These are phyloP conservation scores for Microhierax caerulescens DNA, from an alignment of 2,797 vertebrate species.

Conservation along the genomic window DNA sequence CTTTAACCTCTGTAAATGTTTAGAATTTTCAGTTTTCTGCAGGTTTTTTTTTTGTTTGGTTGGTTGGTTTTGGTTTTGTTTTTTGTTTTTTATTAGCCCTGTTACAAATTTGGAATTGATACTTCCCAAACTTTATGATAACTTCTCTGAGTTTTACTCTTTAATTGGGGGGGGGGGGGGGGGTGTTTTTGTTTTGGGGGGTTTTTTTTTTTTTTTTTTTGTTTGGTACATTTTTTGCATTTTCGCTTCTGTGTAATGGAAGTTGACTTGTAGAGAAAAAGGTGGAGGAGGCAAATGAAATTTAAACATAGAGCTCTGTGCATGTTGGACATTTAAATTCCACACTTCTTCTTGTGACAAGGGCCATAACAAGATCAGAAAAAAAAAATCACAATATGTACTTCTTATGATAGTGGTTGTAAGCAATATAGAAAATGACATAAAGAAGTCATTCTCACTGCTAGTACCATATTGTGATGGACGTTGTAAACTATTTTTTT, in stretches of 20 bases:
- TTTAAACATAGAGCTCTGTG: background rate
- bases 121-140: background rate
- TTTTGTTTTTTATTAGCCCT: background rate
- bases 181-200: background rate
- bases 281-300: background rate
- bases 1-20: background rate
- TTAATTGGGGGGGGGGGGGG: background rate
- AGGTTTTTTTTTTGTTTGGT: too few species aligned
- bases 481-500: background rate
- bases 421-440: background rate
- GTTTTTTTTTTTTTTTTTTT: background rate
- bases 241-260: background rate
- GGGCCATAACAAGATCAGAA: background rate
- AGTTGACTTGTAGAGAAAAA: background rate
- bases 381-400: background rate
- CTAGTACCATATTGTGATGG: background rate
- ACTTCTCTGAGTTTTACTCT: background rate
- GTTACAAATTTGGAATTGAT: background rate
- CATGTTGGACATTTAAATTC: background rate
- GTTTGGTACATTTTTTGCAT: background rate
- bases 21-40: background rate
- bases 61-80: too few species aligned
- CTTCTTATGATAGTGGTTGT: background rate
- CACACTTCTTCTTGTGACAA: background rate
- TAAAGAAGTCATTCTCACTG: background rate